phyloP scores from a whole-genome alignment of 2,113 vertebrate species.

The Monarcha castaneiventris region DNA sequence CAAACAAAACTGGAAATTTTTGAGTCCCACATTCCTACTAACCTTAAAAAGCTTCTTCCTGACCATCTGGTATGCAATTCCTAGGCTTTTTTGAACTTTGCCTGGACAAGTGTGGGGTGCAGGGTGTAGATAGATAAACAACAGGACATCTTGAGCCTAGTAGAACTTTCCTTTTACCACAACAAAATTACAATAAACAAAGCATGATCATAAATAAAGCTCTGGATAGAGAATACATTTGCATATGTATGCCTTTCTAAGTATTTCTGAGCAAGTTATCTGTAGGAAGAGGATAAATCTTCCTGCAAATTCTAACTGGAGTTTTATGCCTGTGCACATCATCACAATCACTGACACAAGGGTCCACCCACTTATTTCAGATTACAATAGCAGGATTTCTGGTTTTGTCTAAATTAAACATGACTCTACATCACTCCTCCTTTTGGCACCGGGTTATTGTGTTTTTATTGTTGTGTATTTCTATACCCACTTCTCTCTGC shows the following conservation, averaged over 20 bases:
- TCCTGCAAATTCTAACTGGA: neutral
- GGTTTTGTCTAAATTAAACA: neutral
- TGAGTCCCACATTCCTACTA: neutral
- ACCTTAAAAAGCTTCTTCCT: neutral
- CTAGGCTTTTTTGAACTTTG: neutral
- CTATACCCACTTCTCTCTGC: neutral
- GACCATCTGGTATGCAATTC: neutral
- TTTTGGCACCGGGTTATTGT: neutral
- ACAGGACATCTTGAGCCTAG: neutral
- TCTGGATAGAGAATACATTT: neutral
- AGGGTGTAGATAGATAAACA: accelerated
- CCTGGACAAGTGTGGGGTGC: neutral
- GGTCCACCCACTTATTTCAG: neutral
- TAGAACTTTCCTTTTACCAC: neutral
- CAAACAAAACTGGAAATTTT: neutral
- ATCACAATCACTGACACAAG: neutral
- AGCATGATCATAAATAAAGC: neutral
- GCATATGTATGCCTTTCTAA: accelerated
- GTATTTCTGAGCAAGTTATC: neutral
- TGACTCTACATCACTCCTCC: neutral
- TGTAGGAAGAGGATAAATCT: neutral
- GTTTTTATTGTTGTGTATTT: neutral
- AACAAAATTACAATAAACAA: neutral
- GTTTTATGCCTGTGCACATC: neutral
- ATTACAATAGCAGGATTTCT: neutral